Evolutionary conservation across 2,113 vertebrate species (phyloP).

Genomic region (Tylochromis polylepis): DNA sequence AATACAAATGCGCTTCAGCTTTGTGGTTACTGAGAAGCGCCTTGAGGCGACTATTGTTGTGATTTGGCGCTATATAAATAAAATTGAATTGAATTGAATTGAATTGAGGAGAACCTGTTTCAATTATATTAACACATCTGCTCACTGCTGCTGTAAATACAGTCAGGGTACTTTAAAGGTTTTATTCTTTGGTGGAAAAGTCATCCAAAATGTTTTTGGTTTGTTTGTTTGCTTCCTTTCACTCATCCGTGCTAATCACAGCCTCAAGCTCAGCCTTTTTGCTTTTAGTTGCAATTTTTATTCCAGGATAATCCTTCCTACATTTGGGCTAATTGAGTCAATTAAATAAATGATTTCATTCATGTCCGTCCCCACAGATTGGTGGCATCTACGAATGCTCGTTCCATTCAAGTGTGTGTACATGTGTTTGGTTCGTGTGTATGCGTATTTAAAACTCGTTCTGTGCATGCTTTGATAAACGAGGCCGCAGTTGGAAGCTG

Average conservation of each 20-base stretch:
- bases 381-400: not conserved
- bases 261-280: not conserved
- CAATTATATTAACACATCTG: not conserved
- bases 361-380: not conserved
- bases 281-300: not conserved
- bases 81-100: too few relatives aligned
- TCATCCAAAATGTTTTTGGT: not conserved
- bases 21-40: not conserved
- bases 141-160: not conserved
- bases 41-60: too few relatives aligned
- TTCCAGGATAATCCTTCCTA: not conserved
- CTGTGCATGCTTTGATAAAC: constrained; percentile 31
- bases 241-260: not conserved
- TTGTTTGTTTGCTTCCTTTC: not conserved
- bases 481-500: not conserved
- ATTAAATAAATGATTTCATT: not conserved
- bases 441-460: constrained; percentile 20
- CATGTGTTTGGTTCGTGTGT: not conserved
- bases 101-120: not conserved
- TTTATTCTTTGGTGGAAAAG: not conserved
- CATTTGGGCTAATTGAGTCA: not conserved
- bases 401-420: not conserved
- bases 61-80: too few relatives aligned
- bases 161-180: not conserved
- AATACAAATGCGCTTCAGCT: not conserved